phyloP scores from a whole-genome alignment of 2,888 invertebrate species.

The Rhagium mordax region DNA sequence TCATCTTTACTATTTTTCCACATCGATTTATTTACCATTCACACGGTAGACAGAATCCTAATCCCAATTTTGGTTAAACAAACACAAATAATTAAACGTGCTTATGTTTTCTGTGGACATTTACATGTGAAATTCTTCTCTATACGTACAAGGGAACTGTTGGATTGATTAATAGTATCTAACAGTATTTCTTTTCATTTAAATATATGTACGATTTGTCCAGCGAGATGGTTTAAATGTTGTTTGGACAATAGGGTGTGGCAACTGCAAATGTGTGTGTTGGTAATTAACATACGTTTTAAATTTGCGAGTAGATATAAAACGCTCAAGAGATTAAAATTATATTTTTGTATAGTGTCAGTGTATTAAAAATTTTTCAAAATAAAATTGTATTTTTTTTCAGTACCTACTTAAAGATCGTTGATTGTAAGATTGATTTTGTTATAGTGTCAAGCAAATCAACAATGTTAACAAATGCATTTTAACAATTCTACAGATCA shows the following conservation, averaged over 20 bases:
- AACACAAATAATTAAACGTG: slow-evolving; percentile 40
- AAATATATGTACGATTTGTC: not conserved
- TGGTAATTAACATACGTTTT: not conserved
- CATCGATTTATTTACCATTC: slow-evolving; percentile 49
- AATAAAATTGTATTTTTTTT: too few relatives aligned
- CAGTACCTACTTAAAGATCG: too few relatives aligned
- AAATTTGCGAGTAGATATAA: not conserved
- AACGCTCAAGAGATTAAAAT: too few relatives aligned
- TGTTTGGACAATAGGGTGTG: not conserved
- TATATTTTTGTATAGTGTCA: too few relatives aligned
- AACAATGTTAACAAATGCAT: too few relatives aligned
- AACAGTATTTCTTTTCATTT: slow-evolving; percentile 17
- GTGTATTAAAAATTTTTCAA: too few relatives aligned
- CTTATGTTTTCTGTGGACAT: slow-evolving; percentile 34
- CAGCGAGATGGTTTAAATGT: not conserved
- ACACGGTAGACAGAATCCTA: slow-evolving; percentile 47
- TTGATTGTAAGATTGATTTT: too few relatives aligned
- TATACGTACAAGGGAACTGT: slow-evolving; percentile 9
- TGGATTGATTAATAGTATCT: slow-evolving; percentile 11
- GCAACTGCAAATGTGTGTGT: not conserved
- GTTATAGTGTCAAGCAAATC: too few relatives aligned
- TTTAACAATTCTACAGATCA: too few relatives aligned
- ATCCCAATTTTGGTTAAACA: slow-evolving; percentile 49
- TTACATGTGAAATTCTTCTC: slow-evolving; percentile 36
- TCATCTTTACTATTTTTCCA: slow-evolving; percentile 38